phyloP scores from a whole-genome alignment of 2,888 invertebrate species.

The Stenoptilia bipunctidactyla region DNA sequence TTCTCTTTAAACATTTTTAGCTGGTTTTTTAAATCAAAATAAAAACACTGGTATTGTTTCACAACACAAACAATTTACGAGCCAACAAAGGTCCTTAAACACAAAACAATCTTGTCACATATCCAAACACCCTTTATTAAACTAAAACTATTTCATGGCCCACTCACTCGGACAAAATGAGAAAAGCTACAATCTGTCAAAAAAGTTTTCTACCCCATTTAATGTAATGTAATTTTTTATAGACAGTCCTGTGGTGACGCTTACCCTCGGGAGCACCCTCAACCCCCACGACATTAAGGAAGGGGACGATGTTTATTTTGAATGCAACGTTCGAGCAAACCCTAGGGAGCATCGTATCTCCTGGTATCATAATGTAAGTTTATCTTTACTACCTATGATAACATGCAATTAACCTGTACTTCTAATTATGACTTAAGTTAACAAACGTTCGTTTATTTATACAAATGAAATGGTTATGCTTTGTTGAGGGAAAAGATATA shows the following conservation, averaged over 20 bases:
- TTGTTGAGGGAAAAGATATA: too few relatives aligned
- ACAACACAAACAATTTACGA: too few relatives aligned
- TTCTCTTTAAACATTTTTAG: too few relatives aligned
- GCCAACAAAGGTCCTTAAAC: too few relatives aligned
- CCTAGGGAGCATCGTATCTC: conserved; percentile 87
- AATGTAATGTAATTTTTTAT: conserved; percentile 13
- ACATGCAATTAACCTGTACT: too few relatives aligned
- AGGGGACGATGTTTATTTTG: conserved; percentile 92
- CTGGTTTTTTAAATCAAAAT: too few relatives aligned
- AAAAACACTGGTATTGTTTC: too few relatives aligned
- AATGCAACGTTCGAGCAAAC: conserved; percentile 87
- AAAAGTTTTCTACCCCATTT: not conserved
- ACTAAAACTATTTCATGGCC: not conserved
- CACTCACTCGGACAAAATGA: not conserved
- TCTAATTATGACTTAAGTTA: too few relatives aligned
- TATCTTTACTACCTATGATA: conserved; percentile 11
- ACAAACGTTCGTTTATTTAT: too few relatives aligned
- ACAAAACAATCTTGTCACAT: too few relatives aligned
- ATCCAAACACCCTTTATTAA: not conserved
- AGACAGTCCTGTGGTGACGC: conserved; percentile 59
- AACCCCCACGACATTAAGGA: conserved; percentile 92
- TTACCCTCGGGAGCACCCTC: conserved; percentile 86
- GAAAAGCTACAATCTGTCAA: too few relatives aligned
- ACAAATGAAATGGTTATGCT: too few relatives aligned
- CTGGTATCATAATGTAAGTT: conserved; percentile 91